These are phyloP conservation scores for Parus major DNA, from an alignment of 2,113 vertebrate species.

Conservation along the genomic window DNA sequence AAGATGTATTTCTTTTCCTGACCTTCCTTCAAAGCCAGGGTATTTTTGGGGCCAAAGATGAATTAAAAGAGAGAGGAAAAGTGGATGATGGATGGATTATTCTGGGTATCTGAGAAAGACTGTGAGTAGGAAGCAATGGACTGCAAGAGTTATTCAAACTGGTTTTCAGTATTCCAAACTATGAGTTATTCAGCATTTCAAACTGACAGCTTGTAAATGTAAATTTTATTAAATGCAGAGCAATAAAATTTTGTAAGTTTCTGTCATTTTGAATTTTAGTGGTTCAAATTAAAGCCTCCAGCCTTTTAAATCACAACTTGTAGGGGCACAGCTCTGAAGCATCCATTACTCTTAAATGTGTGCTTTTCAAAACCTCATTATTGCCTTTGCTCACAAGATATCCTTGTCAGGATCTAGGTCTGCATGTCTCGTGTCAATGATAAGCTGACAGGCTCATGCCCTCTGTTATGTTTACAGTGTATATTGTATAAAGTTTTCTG, in stretches of 20 bases:
- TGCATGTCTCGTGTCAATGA: conserved; percentile 41
- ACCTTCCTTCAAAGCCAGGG: conserved; percentile 46
- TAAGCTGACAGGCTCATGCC: conserved; percentile 39
- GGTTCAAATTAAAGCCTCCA: conserved; percentile 65
- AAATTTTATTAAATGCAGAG: conserved; percentile 76
- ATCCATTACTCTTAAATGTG: conserved; percentile 37
- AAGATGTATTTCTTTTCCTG: conserved; percentile 62
- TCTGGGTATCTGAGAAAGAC: conserved; percentile 41
- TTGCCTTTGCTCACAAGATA: conserved; percentile 57
- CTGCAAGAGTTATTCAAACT: conserved; percentile 17
- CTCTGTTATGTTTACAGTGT: background rate
- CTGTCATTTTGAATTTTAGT: conserved; percentile 78
- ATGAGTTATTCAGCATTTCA: conserved; percentile 68
- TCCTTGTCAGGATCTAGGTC: conserved; percentile 59
- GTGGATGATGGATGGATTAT: conserved; percentile 51
- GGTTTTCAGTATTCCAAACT: conserved; percentile 46
- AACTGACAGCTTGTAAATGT: conserved; percentile 78
- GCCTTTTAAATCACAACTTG: conserved; percentile 75
- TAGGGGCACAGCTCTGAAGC: conserved; percentile 52
- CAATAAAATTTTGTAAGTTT: conserved; percentile 77
- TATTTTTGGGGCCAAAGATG: conserved; percentile 38
- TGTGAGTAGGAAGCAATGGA: conserved; percentile 64
- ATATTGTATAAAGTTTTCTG: conserved; percentile 23
- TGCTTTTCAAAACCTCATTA: conserved; percentile 46
- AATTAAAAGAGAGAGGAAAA: conserved; percentile 63